A percentile compares a stretch with the other conserved stretches of the same genome.
phyloP scores from a whole-genome alignment of 1,140 invertebrate species.

The Lepidotrigona ventralis region DNA sequence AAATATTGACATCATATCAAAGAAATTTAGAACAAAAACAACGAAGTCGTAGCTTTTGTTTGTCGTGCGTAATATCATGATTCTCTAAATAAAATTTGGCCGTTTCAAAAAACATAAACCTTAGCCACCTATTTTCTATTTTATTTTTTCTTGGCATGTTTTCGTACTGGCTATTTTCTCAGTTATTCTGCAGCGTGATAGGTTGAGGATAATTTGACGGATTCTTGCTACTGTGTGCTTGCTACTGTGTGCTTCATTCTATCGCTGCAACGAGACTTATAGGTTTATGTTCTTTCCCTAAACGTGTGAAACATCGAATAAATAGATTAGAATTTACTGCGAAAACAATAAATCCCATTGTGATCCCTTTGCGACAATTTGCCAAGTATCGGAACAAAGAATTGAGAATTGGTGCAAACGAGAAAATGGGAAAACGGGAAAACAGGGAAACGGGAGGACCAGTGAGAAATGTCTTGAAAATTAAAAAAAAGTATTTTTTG shows the following conservation, averaged over 20 bases:
- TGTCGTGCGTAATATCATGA: constrained; percentile 44
- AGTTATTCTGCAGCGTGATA: neutral
- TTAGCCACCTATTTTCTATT: neutral
- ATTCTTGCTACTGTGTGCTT: constrained; percentile 3
- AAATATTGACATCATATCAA: constrained; percentile 31
- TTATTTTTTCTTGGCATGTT: constrained; percentile 19
- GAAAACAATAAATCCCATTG: constrained; percentile 61
- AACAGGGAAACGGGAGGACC: constrained; percentile 2
- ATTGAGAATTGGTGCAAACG: too few species aligned
- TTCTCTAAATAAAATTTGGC: constrained; percentile 43
- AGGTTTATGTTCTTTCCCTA: constrained; percentile 10
- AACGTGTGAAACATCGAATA: constrained; percentile 60
- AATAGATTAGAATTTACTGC: constrained; percentile 61
- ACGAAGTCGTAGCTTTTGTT: constrained; percentile 13
- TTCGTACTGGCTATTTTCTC: neutral
- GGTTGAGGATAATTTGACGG: constrained; percentile 36
- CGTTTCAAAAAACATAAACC: constrained; percentile 25
- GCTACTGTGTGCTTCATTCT: neutral
- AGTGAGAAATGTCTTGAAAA: constrained; percentile 1
- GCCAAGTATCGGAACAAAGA: constrained; percentile 37
- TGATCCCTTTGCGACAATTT: constrained; percentile 60
- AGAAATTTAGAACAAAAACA: constrained; percentile 18
- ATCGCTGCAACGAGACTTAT: constrained; percentile 15
- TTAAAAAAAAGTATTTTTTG: neutral
- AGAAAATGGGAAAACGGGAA: constrained; percentile 3